Conservation (phyloP, 2,888 invertebrate species). For the Eupithecia insigniata region DNA sequence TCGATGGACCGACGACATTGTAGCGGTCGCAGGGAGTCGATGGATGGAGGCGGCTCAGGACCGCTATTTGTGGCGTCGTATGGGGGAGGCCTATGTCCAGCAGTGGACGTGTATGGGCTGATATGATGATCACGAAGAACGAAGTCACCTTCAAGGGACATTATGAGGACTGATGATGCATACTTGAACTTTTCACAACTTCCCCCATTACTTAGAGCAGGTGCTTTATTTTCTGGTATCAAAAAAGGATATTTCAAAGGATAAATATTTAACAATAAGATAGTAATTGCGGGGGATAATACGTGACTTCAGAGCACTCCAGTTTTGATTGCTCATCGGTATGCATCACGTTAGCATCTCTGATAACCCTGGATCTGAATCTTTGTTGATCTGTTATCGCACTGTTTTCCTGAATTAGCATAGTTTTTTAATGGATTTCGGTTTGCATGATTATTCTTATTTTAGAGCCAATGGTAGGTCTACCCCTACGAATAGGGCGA, state of each 20-base stretch:
- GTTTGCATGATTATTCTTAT: background rate
- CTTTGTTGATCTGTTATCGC: conserved; percentile 20
- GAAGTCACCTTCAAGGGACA: background rate
- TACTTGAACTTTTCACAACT: background rate
- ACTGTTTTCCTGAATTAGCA: conserved; percentile 1
- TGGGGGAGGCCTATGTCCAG: no score
- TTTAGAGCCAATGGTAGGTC: background rate
- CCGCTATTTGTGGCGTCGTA: no score
- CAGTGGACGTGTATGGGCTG: no score
- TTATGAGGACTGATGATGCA: background rate
- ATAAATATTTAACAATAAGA: no score
- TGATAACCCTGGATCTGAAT: conserved; percentile 30
- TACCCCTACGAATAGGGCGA: background rate
- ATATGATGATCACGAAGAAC: background rate
- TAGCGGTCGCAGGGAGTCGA: no score
- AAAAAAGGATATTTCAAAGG: conserved; percentile 38
- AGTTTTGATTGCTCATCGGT: conserved; percentile 32
- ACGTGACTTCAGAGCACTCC: conserved; percentile 34
- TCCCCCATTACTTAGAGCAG: background rate
- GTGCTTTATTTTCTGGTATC: background rate
- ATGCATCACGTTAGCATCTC: conserved; percentile 33
- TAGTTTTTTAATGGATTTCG: background rate
- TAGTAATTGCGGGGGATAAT: conserved; percentile 31
- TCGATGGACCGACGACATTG: no score
- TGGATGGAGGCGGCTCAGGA: no score